Base-by-base conservation (phyloP, 2,888 invertebrate genomes). In the Pollenia amentaria region DNA sequence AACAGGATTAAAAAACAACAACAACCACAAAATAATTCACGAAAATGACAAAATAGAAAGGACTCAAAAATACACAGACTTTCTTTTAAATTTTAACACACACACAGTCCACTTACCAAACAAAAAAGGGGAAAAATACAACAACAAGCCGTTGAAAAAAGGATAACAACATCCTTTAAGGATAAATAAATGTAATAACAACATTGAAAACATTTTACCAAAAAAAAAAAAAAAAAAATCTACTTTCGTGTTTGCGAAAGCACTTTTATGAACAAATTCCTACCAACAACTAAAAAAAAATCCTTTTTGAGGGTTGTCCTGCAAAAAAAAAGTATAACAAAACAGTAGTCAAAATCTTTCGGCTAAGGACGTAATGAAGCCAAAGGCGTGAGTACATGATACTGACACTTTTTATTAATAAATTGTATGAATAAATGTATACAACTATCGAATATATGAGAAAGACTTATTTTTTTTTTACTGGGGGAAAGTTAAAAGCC, bases 121-220 rank as follows among this genome's bases (percentile, higher is more conserved):
- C 1, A 79, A 78, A 73, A 69, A 12, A 57, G 82, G 75, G n/a
- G 48, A n/a, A 62, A 11, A 53, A n/a, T n/a, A n/a, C n/a, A n/a
- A 64, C 75, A 44, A 46, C 60, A 76, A 44, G 70, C 75, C 75
- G 51, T 60, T 12, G 42, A 46, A 69, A 85, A 87, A 87, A 73
- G 80, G 76, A 87, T 83, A 80, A 83, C 72, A 87, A 84, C 80
- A 77, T 87, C 76, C 83, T 87, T 83, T 83, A 40, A 18, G 80
- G 72, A 76, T 65, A 84, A 76, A 80, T 64, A 75, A 84, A 79
- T 83, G 75, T 79, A 79, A 86, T 75, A 64, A 72, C 64, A 40
- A 55, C 21, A 44, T 73, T 85, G 62, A 69, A 73, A 85, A 81
- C 85, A 78, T 78, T 70, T 3, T 16, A 2, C 29, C 21, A 60